Conservation (phyloP, 2,888 invertebrate species). For the Caenorhabditis sp. region DNA sequence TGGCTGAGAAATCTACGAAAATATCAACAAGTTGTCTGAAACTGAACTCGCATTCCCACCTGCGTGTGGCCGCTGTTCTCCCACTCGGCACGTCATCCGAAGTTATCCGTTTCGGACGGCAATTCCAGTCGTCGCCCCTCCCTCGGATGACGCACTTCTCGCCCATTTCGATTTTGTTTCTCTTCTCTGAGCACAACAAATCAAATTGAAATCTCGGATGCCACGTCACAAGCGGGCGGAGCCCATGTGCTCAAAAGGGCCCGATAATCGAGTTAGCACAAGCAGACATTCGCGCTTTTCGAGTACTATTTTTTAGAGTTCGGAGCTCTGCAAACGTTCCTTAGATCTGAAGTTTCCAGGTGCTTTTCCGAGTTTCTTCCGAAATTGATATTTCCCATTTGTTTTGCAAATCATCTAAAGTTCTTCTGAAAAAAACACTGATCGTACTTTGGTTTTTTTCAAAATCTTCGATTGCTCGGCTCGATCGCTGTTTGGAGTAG, state of each 20-base stretch:
- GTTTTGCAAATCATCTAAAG: too few species aligned
- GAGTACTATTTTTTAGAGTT: background rate
- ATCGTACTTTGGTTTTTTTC: too few species aligned
- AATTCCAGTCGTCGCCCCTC: too few species aligned
- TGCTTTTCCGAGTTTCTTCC: too few species aligned
- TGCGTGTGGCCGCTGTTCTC: background rate
- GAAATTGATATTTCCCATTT: too few species aligned
- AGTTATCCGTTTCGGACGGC: too few species aligned
- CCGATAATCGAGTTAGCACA: background rate
- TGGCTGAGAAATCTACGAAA: too few species aligned
- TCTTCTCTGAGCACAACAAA: background rate
- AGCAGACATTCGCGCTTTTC: background rate
- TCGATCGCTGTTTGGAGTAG: too few species aligned
- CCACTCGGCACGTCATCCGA: too few species aligned
- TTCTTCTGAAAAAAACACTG: too few species aligned
- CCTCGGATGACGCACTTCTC: background rate
- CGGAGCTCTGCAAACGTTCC: background rate
- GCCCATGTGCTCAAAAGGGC: background rate
- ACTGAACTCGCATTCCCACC: background rate
- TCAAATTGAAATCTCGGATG: background rate
- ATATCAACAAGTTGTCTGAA: background rate
- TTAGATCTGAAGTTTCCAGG: too few species aligned
- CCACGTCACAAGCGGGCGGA: constrained; percentile 4
- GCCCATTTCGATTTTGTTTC: background rate
- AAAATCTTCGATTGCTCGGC: too few species aligned